These are phyloP conservation scores for Cryptophagus acutangulus DNA, from an alignment of 2,888 invertebrate genomes.

Conservation along the genomic window DNA sequence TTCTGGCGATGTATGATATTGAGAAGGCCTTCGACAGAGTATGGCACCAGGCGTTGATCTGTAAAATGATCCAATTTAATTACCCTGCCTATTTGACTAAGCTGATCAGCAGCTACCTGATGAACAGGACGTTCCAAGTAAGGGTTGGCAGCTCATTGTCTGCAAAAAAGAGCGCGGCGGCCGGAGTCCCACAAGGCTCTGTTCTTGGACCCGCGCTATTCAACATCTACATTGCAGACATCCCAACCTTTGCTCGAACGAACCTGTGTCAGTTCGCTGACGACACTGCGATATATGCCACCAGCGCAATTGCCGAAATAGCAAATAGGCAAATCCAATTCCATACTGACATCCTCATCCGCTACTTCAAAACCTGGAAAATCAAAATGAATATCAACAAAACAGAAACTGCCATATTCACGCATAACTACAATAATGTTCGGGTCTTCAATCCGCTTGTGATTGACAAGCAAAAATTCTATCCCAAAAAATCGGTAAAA, in stretches of 20 bases:
- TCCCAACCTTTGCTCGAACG: not conserved
- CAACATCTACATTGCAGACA: not conserved
- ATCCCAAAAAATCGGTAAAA: not conserved
- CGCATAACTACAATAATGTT: not conserved
- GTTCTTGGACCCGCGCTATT: not conserved
- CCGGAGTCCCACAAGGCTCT: not conserved
- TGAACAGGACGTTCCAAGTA: constrained; percentile 1
- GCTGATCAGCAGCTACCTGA: not conserved
- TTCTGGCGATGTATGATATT: not conserved
- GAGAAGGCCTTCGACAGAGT: not conserved
- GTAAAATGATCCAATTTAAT: not conserved
- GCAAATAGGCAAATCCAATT: constrained; percentile 3
- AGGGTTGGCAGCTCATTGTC: not conserved
- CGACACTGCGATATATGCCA: constrained; percentile 7
- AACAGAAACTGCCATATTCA: not conserved
- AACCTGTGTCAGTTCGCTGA: constrained; percentile 18
- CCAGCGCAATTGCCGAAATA: constrained; percentile 12
- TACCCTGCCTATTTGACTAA: not conserved
- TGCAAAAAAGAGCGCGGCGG: not conserved
- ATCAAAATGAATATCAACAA: not conserved
- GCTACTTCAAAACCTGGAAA: not conserved
- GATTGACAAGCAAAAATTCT: not conserved
- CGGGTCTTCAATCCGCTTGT: not conserved
- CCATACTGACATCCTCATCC: not conserved
- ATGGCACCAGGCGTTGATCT: constrained; percentile 2